Base-by-base conservation (phyloP, 1,140 invertebrate genomes). In the Danaus plexippus region DNA sequence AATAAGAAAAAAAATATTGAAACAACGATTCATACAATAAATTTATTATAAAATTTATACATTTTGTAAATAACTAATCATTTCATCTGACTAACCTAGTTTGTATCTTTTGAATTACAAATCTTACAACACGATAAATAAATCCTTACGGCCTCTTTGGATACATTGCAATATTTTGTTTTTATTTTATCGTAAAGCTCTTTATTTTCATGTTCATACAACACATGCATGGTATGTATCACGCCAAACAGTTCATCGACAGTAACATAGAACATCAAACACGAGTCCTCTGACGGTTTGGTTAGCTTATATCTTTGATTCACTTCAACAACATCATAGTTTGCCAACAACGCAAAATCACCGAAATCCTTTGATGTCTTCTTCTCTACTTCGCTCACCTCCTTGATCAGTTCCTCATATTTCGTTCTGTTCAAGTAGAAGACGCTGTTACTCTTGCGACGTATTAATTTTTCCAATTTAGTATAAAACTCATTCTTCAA, bases 131-230 rank as follows among this genome's bases (percentile, higher is more conserved):
- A 77, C 41, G 47, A 66, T 15, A 80, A 50, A 65, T 82, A 85
- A 2, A 82, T 53, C 65, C 73, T 80, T 1, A 82, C 76, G 11
- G 72, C 73, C 57, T 82, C 77, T 63, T 77, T 80, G 1, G 81
- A 77, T 15, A 85, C 62, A 64, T 85, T 85, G 65, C 78, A 85
- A 62, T 80, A 81, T 61, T 80, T 80, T 0, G 61, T 69, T 67
- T 83, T 85, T 8, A 80, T 59, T 59, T 77, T 64, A 0, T 22
- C 22, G 43, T 78, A 72, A 64, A 85, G 73, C 11, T 58, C 54
- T 49, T 77, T 69, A 58, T 73, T 52, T 5, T 74, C 69, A 60
- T 85, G 81, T 5, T 73, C 54, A 52, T 74, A 75, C 13, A 85
- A 60, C 41, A 83, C 60, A 63, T 85, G 80, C 47, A 80, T 79